Conservation (phyloP, 2,797 vertebrate genomes). For the Manis javanica region DNA sequence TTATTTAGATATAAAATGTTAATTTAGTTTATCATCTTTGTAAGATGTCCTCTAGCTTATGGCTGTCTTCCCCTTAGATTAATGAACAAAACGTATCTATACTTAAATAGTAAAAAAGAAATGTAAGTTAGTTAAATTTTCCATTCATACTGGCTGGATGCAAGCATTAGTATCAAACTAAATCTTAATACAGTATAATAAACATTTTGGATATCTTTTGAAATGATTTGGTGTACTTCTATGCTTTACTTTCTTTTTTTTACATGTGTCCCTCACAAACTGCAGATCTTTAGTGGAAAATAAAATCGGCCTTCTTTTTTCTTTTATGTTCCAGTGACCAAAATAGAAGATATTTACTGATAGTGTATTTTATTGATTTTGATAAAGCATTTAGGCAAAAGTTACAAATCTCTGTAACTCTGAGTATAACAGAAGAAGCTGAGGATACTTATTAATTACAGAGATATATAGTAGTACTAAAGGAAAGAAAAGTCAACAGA, state of each 20-base stretch:
- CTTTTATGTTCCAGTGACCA: not conserved
- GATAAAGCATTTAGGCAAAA: not conserved
- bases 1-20: slow-evolving; percentile 27
- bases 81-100: not conserved
- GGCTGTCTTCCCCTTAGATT: not conserved
- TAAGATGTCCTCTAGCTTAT: not conserved
- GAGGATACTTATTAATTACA: not conserved
- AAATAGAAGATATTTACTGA: not conserved
- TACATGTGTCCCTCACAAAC: not conserved
- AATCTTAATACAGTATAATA: not conserved
- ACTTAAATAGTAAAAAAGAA: not conserved
- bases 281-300: not conserved
- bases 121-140: not conserved
- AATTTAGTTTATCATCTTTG: not conserved
- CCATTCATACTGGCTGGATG: not conserved
- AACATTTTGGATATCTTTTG: not conserved
- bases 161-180: not conserved
- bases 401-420: not conserved
- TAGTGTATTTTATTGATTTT: not conserved
- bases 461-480: not conserved
- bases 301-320: slow-evolving; percentile 21
- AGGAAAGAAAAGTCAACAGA: not conserved
- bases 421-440: not conserved
- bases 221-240: not conserved
- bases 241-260: not conserved